A percentile compares a stretch with the other conserved stretches of the same genome.
Conservation (phyloP, 2,797 vertebrate genomes). For the Anguilla megastoma region DNA sequence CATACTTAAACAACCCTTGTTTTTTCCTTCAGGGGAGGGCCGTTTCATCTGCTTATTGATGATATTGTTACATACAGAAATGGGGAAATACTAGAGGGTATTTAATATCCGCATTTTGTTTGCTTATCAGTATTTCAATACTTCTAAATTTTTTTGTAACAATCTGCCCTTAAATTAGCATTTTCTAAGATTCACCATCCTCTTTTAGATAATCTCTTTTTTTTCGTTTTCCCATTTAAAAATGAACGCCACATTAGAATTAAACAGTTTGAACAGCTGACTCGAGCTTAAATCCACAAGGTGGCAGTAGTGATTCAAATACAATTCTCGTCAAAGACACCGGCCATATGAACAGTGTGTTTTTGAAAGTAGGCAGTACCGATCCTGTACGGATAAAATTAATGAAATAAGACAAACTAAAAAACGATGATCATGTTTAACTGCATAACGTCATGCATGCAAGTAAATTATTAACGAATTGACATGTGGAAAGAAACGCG, state of each 20-base stretch:
- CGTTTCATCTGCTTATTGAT: slow-evolving; percentile 39
- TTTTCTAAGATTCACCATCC: not conserved
- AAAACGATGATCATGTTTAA: not conserved
- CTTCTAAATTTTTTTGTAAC: not conserved
- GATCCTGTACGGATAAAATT: not conserved
- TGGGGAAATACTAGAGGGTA: not conserved
- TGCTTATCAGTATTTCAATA: not conserved
- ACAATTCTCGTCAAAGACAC: slow-evolving; percentile 36
- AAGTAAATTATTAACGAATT: not conserved
- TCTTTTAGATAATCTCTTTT: not conserved
- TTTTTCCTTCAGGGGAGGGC: slow-evolving; percentile 27
- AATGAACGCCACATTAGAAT: not conserved
- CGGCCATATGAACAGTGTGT: not conserved
- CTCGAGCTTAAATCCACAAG: slow-evolving; percentile 60
- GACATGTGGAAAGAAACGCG: not conserved
- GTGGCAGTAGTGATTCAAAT: slow-evolving; percentile 72
- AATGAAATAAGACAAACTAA: not conserved
- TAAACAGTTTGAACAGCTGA: slow-evolving; percentile 2
- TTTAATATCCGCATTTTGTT: not conserved
- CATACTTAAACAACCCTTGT: slow-evolving; percentile 16
- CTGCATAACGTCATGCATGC: not conserved
- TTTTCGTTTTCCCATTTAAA: not conserved
- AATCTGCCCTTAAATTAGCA: not conserved
- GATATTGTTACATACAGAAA: not conserved
- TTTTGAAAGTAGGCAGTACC: not conserved